Conservation (phyloP, 2,797 vertebrate genomes). For the Propithecus perrieri region DNA sequence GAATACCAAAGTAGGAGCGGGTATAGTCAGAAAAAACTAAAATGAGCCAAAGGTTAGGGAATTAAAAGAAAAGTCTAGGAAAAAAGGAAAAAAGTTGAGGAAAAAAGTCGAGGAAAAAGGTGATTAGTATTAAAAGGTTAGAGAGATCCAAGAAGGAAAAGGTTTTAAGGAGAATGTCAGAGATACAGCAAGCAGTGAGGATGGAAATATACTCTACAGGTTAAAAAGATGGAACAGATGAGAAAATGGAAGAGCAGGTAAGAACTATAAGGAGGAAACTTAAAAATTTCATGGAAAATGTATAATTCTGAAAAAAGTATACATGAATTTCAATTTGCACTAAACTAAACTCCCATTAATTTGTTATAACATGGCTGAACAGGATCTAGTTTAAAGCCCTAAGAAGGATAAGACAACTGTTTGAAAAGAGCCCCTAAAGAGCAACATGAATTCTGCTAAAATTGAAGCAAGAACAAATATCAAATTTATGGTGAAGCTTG, state of each 20-base stretch:
- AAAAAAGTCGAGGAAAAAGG: background rate
- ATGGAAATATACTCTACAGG: background rate
- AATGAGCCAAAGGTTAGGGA: background rate
- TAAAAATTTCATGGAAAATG: background rate
- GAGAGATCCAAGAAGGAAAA: background rate
- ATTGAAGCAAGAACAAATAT: background rate
- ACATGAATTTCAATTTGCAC: background rate
- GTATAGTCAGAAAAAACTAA: background rate
- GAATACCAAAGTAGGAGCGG: background rate
- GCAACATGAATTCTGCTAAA: background rate
- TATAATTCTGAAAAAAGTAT: background rate
- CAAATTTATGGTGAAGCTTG: background rate
- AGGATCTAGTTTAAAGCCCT: background rate
- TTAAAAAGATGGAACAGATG: background rate
- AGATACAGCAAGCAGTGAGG: background rate
- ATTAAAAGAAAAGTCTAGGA: background rate
- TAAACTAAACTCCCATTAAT: background rate
- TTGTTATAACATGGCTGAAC: background rate
- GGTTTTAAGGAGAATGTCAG: background rate
- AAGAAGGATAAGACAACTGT: background rate
- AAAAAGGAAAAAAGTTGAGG: background rate
- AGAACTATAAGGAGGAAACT: background rate
- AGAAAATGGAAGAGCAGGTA: background rate
- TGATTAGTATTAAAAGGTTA: background rate
- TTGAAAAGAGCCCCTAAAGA: background rate